Percentiles rank a stretch among this genome's conserved stretches.
Conservation (phyloP, 2,797 vertebrate species). For the Dicrostonyx torquatus region DNA sequence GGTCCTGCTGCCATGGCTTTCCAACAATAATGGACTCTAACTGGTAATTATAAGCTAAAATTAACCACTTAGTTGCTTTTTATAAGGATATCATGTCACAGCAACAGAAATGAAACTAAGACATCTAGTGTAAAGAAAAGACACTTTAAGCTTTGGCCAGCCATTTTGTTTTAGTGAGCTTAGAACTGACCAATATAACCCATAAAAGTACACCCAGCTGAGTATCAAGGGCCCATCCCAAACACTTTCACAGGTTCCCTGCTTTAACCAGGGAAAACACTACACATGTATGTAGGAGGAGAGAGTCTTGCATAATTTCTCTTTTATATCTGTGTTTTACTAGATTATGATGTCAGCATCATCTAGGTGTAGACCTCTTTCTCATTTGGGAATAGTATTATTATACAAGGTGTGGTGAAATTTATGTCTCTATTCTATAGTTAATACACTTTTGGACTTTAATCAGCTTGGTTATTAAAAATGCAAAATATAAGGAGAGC, state of each 20-base stretch:
- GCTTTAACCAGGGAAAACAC: not conserved
- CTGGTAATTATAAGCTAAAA: not conserved
- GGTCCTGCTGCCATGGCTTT: not conserved
- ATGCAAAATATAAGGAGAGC: not conserved
- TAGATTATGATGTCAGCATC: not conserved
- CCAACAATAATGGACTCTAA: not conserved
- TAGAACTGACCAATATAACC: not conserved
- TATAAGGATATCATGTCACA: not conserved
- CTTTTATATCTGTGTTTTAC: not conserved
- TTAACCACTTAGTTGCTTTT: not conserved
- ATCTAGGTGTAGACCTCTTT: not conserved
- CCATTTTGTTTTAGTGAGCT: not conserved
- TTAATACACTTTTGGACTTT: not conserved
- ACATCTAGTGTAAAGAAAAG: not conserved
- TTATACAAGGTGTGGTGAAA: not conserved
- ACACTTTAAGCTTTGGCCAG: not conserved
- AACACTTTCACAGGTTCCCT: not conserved
- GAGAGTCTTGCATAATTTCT: not conserved
- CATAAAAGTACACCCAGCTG: not conserved
- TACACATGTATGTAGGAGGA: not conserved
- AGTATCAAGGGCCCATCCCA: not conserved
- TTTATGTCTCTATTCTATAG: not conserved
- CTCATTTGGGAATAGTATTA: not conserved
- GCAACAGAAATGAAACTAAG: not conserved
- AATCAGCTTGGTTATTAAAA: not conserved